A percentile compares a stretch with the other conserved stretches of the same genome.
These are phyloP conservation scores for Apodemia mormo DNA, from an alignment of 2,888 invertebrate species.

Conservation along the genomic window DNA sequence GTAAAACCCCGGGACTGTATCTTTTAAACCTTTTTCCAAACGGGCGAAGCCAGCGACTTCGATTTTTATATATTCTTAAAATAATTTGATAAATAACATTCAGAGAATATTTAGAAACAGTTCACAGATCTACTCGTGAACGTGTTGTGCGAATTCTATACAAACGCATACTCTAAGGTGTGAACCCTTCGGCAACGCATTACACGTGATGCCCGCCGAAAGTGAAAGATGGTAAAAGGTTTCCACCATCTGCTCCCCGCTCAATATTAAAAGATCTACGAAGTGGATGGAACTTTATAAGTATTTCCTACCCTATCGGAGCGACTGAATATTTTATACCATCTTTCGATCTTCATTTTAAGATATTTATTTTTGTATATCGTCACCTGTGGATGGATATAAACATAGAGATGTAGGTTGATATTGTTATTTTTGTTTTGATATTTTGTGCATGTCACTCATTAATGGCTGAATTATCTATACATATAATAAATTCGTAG, in stretches of 20 bases:
- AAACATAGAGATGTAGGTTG: background rate
- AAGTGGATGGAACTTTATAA: slow-evolving; percentile 57
- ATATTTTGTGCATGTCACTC: background rate
- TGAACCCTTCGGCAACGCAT: slow-evolving; percentile 16
- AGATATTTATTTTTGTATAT: slow-evolving; percentile 14
- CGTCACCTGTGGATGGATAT: background rate
- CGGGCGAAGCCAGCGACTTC: no score
- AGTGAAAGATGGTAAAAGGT: slow-evolving; percentile 60
- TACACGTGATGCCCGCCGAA: slow-evolving; percentile 45
- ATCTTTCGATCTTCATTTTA: slow-evolving; percentile 24
- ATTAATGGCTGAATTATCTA: no score
- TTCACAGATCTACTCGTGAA: background rate
- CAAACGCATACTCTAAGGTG: slow-evolving; percentile 38
- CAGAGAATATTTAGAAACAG: background rate
- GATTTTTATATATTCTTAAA: no score
- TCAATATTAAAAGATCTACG: slow-evolving; percentile 62
- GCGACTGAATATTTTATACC: slow-evolving; percentile 26
- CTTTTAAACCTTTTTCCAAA: no score
- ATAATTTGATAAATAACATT: background rate
- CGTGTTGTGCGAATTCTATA: background rate
- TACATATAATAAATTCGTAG: no score
- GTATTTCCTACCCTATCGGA: slow-evolving; percentile 25
- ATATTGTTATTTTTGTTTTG: background rate
- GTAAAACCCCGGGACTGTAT: no score
- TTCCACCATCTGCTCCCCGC: slow-evolving; percentile 67